Conservation (phyloP, 1,140 invertebrate genomes). For the Bactericera cockerelli region DNA sequence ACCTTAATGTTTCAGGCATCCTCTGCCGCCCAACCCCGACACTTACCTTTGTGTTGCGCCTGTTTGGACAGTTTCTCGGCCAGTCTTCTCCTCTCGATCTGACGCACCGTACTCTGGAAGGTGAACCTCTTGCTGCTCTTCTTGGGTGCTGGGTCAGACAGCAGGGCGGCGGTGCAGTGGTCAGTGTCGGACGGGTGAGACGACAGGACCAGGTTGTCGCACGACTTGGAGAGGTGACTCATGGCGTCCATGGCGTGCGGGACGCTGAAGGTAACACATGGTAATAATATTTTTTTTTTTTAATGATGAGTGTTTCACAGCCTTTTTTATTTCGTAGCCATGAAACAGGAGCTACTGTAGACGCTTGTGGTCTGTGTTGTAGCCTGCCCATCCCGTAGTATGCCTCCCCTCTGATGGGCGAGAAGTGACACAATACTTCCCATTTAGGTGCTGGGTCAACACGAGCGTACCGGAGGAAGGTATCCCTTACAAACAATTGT, state of each 20-base stretch:
- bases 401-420: no score
- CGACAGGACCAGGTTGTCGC: conserved; percentile 21
- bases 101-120: conserved; percentile 63
- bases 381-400: no score
- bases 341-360: no score
- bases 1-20: no score
- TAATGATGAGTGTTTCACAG: no score
- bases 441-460: no score
- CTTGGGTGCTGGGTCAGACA: conserved; percentile 28
- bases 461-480: no score
- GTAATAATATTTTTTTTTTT: neutral
- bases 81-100: conserved; percentile 52
- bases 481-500: no score
- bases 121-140: conserved; percentile 43
- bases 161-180: neutral
- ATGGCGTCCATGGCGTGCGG: neutral
- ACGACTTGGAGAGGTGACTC: conserved; percentile 21
- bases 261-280: neutral
- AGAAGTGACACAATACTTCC: no score
- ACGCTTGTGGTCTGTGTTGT: no score
- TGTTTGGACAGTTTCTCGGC: conserved; percentile 57
- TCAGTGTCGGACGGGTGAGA: neutral
- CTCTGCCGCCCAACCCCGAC: no score
- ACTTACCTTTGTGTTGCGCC: conserved; percentile 44
- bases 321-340: no score